Base-by-base conservation (phyloP, 1,140 invertebrate genomes). In the Tetranychus cinnabarinus region DNA sequence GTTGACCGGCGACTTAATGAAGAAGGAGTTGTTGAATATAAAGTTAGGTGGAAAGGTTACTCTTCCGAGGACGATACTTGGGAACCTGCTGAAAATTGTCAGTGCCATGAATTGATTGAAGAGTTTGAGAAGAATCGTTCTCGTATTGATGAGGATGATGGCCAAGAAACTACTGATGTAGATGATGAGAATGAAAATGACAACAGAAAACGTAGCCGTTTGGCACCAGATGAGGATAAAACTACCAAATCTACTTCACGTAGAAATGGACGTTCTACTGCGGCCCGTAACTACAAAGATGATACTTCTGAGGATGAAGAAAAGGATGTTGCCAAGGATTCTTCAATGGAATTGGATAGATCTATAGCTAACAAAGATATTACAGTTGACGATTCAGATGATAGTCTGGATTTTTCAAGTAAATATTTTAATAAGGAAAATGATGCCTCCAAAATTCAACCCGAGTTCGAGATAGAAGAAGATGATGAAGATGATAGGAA, bases 21-120 rank as follows among this genome's bases (percentile, higher is more conserved):
- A 2, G 54, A 62, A 63, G 76, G 74, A 3, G 69, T 74, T 42
- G 72, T 77, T 10, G 71, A 76, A 31, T 92, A 88, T 74, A 76
- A 79, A 50, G 80, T 92, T 1, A 91, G 91, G 73, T 93, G 89
- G 89, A 78, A 83, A 69, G 81, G 81, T 33, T 93, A 83, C 79
- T 67, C 73, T 56, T 64, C 73, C 1, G 73, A 77, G 56, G 72
- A 78, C 61, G 89, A 87, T 68, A 88, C 86, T 1, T 92, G 88
- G 88, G 89, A 93, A 70, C 84, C 85, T 0, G 71, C n/a, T 34
- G 57, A 45, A 1, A 58, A 58, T 58, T 12, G 36, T 46, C 6
- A 7, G 7, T 58, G 57, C 45, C 37, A 12, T 36, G 55, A 56
- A 56, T 36, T 56, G 34, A 37, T 56, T 37, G 37, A 56, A 56